Base-by-base conservation (phyloP, 1,140 invertebrate species). In the Papilio helenus region DNA sequence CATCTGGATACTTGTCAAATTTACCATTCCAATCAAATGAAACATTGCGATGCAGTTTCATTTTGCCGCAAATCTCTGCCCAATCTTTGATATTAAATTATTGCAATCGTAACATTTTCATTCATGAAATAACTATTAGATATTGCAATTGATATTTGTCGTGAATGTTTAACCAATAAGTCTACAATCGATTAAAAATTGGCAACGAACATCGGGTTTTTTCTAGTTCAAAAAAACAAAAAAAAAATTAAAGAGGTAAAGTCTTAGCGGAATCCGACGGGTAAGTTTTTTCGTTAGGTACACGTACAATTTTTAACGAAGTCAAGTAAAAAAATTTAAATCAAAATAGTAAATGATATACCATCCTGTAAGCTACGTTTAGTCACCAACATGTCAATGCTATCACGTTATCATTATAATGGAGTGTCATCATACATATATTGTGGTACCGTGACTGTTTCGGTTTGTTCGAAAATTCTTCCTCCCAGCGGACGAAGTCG, bases 1-100 rank as follows among this genome's bases (percentile, higher is more conserved):
- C 29, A 68, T 68, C 61, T 3, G 61, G 61, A 29, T 16, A 29
- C 61, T 68, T 68, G 61, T 68, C 61, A 68, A 68, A 68, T 68
- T 68, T 68, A 68, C 61, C 61, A 68, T 68, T 68, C 26, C 61
- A 68, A 68, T 68, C 26, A 29, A 68, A 68, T 68, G 61, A 26
- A 68, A 68, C 61, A 29, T 16, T 29, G 61, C 61, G 26, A 68
- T 68, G 61, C 61, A 68, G 61, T 68, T 68, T 7, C 61, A 68
- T 68, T 68, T 68, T 26, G 26, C 26, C 61, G 61, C 61, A 68
- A 68, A 68, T 68, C 61, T 68, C 61, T 68, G 18, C 23, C 61
- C 23, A 29, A 68, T 68, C 61, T 68, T 68, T 68, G 26, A 68
- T 14, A 58, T 58, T 58, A 58, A 58, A 58, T 20, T 68, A 68